Conservation (phyloP, 2,113 vertebrate species). For the Tor tambroides region DNA sequence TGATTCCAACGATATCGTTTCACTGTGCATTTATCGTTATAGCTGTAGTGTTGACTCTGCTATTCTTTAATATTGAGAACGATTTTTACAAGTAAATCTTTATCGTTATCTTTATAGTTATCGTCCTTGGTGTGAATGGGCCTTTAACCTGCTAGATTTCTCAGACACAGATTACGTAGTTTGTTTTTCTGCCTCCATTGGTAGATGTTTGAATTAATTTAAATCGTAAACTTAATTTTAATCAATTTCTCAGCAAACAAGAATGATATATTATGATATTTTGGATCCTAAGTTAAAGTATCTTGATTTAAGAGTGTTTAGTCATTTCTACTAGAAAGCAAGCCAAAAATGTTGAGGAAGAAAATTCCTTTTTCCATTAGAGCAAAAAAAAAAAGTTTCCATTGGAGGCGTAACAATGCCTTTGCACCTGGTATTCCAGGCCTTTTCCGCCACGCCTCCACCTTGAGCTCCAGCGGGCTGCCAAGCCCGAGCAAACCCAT, state of each 20-base stretch:
- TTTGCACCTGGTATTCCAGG: conserved; percentile 68
- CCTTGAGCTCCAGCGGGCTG: conserved; percentile 50
- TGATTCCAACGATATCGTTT: no score
- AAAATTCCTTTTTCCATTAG: conserved; percentile 67
- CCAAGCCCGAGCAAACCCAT: conserved; percentile 64
- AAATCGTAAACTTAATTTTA: neutral
- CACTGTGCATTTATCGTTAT: no score
- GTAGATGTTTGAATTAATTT: neutral
- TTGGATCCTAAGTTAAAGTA: neutral
- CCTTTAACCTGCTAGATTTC: no score
- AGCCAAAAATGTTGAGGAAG: neutral
- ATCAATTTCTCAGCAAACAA: neutral
- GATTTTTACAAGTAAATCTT: no score
- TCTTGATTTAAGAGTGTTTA: neutral
- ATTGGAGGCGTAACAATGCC: conserved; percentile 67
- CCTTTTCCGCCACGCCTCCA: conserved; percentile 45
- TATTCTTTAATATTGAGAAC: no score
- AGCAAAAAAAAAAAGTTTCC: conserved; percentile 59
- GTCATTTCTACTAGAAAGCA: conserved; percentile 14
- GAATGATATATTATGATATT: neutral
- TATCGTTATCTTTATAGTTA: no score
- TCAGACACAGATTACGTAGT: no score
- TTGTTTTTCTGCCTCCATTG: neutral
- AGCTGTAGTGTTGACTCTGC: no score
- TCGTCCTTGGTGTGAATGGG: no score